Percentiles rank a stretch among this genome's conserved stretches.
phyloP scores from a whole-genome alignment of 2,113 vertebrate species.

The Aegypius monachus region DNA sequence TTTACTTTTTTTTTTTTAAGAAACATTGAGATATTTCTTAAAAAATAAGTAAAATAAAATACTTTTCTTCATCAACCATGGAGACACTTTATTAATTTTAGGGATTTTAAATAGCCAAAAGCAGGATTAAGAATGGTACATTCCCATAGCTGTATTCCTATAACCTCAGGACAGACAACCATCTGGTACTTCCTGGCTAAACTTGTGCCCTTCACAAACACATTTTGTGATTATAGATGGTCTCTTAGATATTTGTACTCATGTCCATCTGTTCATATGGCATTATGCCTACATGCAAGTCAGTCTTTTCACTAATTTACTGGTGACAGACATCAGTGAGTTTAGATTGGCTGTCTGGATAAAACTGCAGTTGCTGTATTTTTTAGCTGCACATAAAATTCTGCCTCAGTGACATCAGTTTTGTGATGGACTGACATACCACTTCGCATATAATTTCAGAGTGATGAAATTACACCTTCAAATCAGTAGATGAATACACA shows the following conservation, averaged over 20 bases:
- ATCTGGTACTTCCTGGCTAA: constrained; percentile 45
- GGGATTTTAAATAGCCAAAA: neutral
- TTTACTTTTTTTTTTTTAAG: neutral
- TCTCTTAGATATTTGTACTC: constrained; percentile 17
- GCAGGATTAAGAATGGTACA: neutral
- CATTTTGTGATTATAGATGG: constrained; percentile 26
- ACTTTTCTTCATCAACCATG: neutral
- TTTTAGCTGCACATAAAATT: neutral
- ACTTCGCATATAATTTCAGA: neutral
- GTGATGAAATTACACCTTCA: neutral
- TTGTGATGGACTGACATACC: neutral
- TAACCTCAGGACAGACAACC: constrained; percentile 23
- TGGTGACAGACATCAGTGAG: neutral
- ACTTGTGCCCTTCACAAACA: constrained; percentile 23
- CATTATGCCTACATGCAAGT: neutral
- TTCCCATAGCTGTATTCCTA: neutral
- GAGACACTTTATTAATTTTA: neutral
- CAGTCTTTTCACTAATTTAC: neutral
- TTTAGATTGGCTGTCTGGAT: neutral
- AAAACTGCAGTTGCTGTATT: neutral
- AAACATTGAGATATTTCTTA: neutral
- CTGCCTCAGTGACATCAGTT: neutral
- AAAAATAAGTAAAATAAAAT: neutral
- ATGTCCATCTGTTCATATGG: constrained; percentile 35
- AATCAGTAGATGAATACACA: neutral